Conservation (phyloP, 2,797 vertebrate species). For the Fringilla coelebs region DNA sequence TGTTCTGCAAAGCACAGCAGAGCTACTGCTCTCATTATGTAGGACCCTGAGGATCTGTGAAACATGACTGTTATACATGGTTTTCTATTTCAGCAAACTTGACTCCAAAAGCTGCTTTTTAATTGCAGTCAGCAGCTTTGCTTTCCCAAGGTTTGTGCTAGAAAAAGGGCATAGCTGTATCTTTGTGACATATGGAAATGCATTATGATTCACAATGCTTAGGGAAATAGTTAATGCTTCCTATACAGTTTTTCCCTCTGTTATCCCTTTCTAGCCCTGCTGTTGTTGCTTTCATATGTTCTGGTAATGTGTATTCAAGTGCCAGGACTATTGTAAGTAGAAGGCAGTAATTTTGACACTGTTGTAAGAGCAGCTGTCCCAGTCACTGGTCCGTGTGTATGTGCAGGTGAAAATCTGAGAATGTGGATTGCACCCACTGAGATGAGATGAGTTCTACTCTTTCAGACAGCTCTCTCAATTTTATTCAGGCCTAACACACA, state of each 20-base stretch:
- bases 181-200: neutral
- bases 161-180: neutral
- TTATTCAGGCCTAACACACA: neutral
- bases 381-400: neutral
- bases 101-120: constrained; percentile 7
- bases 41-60: constrained; percentile 29
- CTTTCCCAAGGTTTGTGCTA: neutral
- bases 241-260: neutral
- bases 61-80: neutral
- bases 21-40: neutral
- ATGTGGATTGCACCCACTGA: neutral
- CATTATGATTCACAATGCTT: neutral
- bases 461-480: neutral
- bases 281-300: neutral
- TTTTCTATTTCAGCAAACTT: constrained; percentile 21
- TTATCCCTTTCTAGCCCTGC: neutral
- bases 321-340: neutral
- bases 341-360: neutral
- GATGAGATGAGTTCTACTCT: neutral
- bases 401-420: neutral
- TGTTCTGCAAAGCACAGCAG: neutral
- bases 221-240: neutral
- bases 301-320: neutral
- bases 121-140: constrained; percentile 17
- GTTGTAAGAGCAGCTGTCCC: neutral